Conservation (phyloP, 2,888 invertebrate species). For the Pristionchus japonicus region DNA sequence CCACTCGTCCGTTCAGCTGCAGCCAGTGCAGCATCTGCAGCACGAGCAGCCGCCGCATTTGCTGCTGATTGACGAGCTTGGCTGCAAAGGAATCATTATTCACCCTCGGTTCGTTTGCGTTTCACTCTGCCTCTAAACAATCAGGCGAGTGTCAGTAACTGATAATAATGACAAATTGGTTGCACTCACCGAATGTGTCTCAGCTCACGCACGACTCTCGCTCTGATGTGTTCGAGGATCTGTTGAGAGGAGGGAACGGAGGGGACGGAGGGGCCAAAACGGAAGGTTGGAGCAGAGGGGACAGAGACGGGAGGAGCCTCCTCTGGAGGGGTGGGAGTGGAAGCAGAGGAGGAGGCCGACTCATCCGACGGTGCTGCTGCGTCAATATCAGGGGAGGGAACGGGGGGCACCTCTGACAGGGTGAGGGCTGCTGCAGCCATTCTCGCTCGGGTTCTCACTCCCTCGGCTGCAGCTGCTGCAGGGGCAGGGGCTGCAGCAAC, state of each 20-base stretch:
- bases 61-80: background rate
- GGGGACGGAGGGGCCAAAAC: too few relatives aligned
- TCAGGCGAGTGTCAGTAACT: too few relatives aligned
- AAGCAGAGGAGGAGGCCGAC: background rate
- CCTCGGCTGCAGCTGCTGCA: background rate
- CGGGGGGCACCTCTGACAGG: background rate
- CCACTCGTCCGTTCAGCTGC: too few relatives aligned
- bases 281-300: too few relatives aligned
- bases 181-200: slow-evolving; percentile 2
- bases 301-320: background rate
- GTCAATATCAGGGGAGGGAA: background rate
- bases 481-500: background rate
- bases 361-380: background rate
- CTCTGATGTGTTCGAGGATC: background rate
- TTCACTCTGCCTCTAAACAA: background rate
- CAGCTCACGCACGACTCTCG: background rate
- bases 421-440: background rate
- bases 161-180: too few relatives aligned
- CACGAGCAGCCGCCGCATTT: background rate
- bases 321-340: background rate
- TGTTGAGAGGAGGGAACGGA: background rate
- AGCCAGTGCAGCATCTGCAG: background rate
- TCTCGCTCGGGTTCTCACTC: background rate
- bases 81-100: background rate
- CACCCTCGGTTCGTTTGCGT: background rate